Evolutionary conservation across 23 tunicate species (phyloP).

Genomic region (Trididemnum nubilum): DNA sequence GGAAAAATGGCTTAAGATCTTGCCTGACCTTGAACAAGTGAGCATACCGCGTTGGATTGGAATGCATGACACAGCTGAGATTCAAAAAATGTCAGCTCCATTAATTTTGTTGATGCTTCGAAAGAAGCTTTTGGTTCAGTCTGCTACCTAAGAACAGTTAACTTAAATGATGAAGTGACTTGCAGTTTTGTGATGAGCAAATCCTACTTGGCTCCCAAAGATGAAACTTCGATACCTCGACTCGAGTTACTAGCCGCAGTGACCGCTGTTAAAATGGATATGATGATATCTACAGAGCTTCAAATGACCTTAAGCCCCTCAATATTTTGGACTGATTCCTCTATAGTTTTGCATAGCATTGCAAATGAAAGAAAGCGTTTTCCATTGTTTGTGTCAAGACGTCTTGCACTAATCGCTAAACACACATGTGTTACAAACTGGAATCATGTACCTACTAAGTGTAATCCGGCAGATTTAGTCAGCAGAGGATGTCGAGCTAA

Average conservation of each 20-base stretch:
- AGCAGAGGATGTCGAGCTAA: background rate
- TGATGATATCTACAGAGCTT: background rate
- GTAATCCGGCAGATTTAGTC: slow-evolving; percentile 18
- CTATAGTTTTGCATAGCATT: slow-evolving; percentile 10
- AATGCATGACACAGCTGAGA: too few relatives aligned
- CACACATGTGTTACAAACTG: slow-evolving; percentile 14
- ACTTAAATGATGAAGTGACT: background rate
- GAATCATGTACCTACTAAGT: slow-evolving; percentile 1
- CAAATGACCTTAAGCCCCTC: background rate
- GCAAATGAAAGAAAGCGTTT: background rate
- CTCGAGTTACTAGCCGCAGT: slow-evolving; percentile 22
- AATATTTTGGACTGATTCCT: slow-evolving; percentile 20
- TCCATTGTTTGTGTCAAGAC: slow-evolving; percentile 2
- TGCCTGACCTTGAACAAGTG: background rate
- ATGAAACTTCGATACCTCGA: slow-evolving; percentile 3
- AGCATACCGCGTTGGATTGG: slow-evolving; percentile 8
- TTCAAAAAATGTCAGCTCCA: background rate
- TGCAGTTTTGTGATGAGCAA: slow-evolving; percentile 13
- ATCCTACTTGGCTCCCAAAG: background rate
- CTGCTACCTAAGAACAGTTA: slow-evolving; percentile 12
- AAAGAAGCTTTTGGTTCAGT: background rate
- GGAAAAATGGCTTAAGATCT: background rate
- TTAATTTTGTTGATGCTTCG: slow-evolving; percentile 25
- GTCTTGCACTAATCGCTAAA: background rate
- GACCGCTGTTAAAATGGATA: slow-evolving; percentile 10